phyloP scores from a whole-genome alignment of 1,140 invertebrate species.

The Plutomurus gul region DNA sequence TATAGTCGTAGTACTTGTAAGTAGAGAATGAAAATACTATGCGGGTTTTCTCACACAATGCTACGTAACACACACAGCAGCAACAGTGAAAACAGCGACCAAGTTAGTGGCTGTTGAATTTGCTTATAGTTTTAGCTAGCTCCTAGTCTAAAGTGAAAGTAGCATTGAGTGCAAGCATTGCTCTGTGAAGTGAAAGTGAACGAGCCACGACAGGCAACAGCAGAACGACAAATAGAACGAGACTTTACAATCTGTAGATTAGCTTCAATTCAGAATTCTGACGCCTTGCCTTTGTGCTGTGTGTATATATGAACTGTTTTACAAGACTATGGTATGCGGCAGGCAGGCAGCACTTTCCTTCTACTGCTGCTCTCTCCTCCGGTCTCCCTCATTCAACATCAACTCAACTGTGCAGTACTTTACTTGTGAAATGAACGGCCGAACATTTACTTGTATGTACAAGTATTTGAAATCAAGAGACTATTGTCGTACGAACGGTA shows the following conservation, averaged over 20 bases:
- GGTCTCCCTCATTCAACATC: background rate
- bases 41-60: too few relatives aligned
- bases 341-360: background rate
- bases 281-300: conserved; percentile 18
- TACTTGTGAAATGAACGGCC: background rate
- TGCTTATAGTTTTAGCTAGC: too few relatives aligned
- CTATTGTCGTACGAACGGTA: too few relatives aligned
- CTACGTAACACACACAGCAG: too few relatives aligned
- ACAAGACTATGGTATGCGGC: background rate
- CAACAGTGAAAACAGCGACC: too few relatives aligned
- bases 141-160: too few relatives aligned
- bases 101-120: too few relatives aligned
- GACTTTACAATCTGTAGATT: conserved; percentile 27
- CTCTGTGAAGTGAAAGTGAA: conserved; percentile 23
- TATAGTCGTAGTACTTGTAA: background rate
- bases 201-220: conserved; percentile 11
- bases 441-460: too few relatives aligned
- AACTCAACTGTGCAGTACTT: background rate
- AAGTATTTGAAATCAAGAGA: too few relatives aligned
- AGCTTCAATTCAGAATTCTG: conserved; percentile 29
- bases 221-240: conserved; percentile 24
- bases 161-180: background rate
- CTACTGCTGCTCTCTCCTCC: too few relatives aligned
- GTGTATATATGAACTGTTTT: conserved; percentile 25
- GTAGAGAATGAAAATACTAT: background rate